A percentile compares a stretch with the other conserved stretches of the same genome.
These are phyloP conservation scores for Ophion ellenae DNA, from an alignment of 2,888 invertebrate genomes.

Conservation along the genomic window DNA sequence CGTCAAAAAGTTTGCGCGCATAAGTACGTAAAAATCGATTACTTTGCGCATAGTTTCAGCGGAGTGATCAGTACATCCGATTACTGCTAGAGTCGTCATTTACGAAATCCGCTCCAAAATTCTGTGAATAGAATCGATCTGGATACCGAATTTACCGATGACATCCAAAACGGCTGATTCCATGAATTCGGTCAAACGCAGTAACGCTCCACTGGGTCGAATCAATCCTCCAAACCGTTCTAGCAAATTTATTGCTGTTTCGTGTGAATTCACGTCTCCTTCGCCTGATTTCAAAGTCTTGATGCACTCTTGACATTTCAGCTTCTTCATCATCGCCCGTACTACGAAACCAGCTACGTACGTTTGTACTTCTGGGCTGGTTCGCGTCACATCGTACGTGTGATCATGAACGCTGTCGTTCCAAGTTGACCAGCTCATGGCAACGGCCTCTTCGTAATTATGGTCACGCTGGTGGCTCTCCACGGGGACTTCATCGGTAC, in stretches of 20 bases:
- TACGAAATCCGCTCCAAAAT: slow-evolving; percentile 6
- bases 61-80: neutral
- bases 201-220: neutral
- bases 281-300: neutral
- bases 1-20: neutral
- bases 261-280: neutral
- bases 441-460: neutral
- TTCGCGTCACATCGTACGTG: slow-evolving; percentile 8
- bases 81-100: neutral
- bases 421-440: neutral
- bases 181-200: neutral
- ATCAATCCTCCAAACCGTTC: slow-evolving; percentile 1
- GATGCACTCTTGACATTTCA: neutral
- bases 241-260: neutral
- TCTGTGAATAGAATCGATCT: slow-evolving; percentile 2
- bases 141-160: neutral
- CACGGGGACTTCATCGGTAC: neutral
- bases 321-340: neutral
- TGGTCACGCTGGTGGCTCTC: neutral
- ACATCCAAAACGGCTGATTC: slow-evolving; percentile 10
- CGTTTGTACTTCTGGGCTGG: slow-evolving; percentile 1
- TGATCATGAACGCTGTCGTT: slow-evolving; percentile 8
- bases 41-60: slow-evolving; percentile 2
- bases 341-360: slow-evolving; percentile 1
- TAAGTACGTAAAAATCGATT: slow-evolving; percentile 19